A percentile compares a stretch with the other conserved stretches of the same genome.
phyloP scores from a whole-genome alignment of 2,797 vertebrate genomes.

The Adrianichthys oophorus region DNA sequence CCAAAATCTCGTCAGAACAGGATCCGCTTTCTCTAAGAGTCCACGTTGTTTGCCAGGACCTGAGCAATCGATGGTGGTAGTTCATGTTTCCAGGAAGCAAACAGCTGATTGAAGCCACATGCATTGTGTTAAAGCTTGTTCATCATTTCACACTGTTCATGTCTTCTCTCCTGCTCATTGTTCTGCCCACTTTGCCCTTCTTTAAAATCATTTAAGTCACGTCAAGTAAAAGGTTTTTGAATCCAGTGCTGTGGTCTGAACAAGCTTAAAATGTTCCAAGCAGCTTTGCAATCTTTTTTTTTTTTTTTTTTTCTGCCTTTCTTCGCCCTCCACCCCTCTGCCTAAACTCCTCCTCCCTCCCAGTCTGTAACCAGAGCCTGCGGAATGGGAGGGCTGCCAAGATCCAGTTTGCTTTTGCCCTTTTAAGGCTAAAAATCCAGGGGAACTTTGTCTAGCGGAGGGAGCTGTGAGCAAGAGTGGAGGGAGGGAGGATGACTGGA shows the following conservation, averaged over 20 bases:
- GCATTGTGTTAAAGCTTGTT: constrained; percentile 41
- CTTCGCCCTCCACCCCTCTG: constrained; percentile 28
- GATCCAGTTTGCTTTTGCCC: constrained; percentile 84
- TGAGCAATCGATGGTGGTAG: constrained; percentile 22
- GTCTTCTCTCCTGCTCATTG: constrained; percentile 26
- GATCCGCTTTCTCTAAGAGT: constrained; percentile 32
- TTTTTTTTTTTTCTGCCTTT: constrained; percentile 28
- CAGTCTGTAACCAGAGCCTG: constrained; percentile 78
- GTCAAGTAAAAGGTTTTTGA: constrained; percentile 13
- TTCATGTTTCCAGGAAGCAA: constrained; percentile 46
- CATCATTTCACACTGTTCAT: constrained; percentile 12
- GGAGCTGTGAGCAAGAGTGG: constrained; percentile 34
- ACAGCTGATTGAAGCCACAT: constrained; percentile 38
- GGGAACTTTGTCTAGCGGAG: constrained; percentile 73
- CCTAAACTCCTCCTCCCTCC: constrained; percentile 45
- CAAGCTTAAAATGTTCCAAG: constrained; percentile 68
- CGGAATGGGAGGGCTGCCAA: constrained; percentile 78
- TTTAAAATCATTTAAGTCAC: neutral
- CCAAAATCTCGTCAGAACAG: constrained; percentile 23
- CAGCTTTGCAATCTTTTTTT: constrained; percentile 65
- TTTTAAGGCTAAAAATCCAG: constrained; percentile 87
- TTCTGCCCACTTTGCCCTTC: neutral
- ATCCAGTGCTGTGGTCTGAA: constrained; percentile 47
- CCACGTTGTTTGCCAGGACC: constrained; percentile 24
- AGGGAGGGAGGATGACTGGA: constrained; percentile 55